Evolutionary conservation across 1,140 invertebrate genomes (phyloP).

Genomic region (Drosophila eugracilis): DNA sequence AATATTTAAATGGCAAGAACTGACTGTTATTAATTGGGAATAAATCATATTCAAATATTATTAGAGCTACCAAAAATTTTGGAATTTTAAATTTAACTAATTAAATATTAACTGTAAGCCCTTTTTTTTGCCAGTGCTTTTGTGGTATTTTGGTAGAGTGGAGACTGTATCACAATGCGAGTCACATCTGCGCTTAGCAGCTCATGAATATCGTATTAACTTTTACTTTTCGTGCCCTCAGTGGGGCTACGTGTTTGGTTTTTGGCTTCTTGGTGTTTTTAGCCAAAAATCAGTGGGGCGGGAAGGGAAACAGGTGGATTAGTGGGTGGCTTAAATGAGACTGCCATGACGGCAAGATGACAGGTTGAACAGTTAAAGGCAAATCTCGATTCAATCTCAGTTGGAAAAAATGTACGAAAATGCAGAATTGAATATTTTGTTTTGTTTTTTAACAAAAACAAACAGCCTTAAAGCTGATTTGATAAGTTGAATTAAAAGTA

Average conservation of each 20-base stretch:
- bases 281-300: not conserved
- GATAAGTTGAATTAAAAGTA: conserved; percentile 5
- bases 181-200: conserved; percentile 83
- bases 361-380: conserved; percentile 17
- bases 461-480: not conserved
- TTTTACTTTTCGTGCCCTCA: conserved; percentile 69
- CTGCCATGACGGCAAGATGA: conserved; percentile 24
- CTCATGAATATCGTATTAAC: conserved; percentile 84
- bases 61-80: too few species aligned
- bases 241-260: conserved; percentile 50
- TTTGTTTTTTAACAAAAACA: not conserved
- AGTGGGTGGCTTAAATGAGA: conserved; percentile 51
- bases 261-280: conserved; percentile 35
- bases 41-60: too few species aligned
- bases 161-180: conserved; percentile 72
- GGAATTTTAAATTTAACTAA: too few species aligned
- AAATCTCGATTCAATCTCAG: conserved; percentile 10
- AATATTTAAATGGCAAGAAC: not conserved
- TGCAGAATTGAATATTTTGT: not conserved
- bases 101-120: too few species aligned
- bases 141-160: not conserved
- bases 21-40: too few species aligned
- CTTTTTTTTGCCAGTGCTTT: not conserved
- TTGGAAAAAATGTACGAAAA: not conserved
- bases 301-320: conserved; percentile 6